Evolutionary conservation across 2,797 vertebrate genomes (phyloP).

Genomic region (Astyanax mexicanus): DNA sequence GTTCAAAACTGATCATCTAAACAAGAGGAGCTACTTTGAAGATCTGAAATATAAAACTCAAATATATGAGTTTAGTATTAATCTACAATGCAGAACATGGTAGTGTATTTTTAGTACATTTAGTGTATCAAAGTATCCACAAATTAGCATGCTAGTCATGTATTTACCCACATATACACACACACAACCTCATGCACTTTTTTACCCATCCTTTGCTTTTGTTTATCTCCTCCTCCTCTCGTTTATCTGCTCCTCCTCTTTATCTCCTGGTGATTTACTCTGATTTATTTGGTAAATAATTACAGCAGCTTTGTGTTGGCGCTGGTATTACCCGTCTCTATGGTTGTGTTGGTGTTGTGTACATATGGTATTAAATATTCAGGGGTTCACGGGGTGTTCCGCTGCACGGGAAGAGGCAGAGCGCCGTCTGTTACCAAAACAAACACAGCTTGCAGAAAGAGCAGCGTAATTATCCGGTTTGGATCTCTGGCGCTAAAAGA

Average conservation of each 20-base stretch:
- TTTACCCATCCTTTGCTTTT: neutral
- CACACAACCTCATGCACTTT: neutral
- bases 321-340: slow-evolving; percentile 1
- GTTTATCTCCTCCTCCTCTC: neutral
- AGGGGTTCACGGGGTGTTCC: slow-evolving; percentile 10
- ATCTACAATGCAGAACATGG: too few relatives aligned
- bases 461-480: slow-evolving; percentile 18
- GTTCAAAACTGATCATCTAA: too few relatives aligned
- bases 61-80: too few relatives aligned
- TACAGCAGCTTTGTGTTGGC: neutral
- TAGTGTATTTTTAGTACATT: too few relatives aligned
- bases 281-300: slow-evolving; percentile 20
- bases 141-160: too few relatives aligned
- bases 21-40: too few relatives aligned
- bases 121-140: too few relatives aligned
- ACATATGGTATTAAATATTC: slow-evolving; percentile 39
- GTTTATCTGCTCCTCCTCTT: slow-evolving; percentile 8
- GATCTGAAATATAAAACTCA: too few relatives aligned
- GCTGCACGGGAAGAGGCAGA: slow-evolving; percentile 21
- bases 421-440: slow-evolving; percentile 31
- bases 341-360: neutral
- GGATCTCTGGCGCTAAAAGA: slow-evolving; percentile 20
- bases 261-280: neutral
- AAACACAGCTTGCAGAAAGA: slow-evolving; percentile 34
- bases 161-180: too few relatives aligned